A percentile compares a stretch with the other conserved stretches of the same genome.
Evolutionary conservation across 2,888 invertebrate genomes (phyloP).

Genomic region (Silvanus unidentatus): DNA sequence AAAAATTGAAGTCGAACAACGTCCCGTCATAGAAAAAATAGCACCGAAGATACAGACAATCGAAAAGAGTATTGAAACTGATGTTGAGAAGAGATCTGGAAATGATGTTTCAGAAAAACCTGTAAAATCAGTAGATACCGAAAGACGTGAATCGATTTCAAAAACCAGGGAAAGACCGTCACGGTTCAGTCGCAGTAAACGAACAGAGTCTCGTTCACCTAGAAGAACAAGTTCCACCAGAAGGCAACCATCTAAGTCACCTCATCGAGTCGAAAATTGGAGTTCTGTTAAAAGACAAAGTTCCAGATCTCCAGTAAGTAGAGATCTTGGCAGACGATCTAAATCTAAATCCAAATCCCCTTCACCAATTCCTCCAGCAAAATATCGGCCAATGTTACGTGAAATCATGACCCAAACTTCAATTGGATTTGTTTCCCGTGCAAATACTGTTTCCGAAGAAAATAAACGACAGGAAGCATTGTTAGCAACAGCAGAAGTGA

Average conservation of each 20-base stretch:
- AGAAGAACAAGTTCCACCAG: conserved; percentile 14
- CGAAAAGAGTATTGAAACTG: neutral
- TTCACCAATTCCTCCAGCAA: conserved; percentile 27
- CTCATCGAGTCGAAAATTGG: conserved; percentile 23
- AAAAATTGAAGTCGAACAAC: neutral
- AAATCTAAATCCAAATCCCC: conserved; percentile 23
- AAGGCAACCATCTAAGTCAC: conserved; percentile 20
- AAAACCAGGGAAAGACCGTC: neutral
- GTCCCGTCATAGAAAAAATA: neutral
- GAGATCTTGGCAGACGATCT: conserved; percentile 5
- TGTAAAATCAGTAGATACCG: neutral
- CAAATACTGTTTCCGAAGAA: conserved; percentile 23
- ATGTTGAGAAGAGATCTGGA: neutral
- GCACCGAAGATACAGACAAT: neutral
- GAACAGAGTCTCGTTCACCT: conserved; percentile 20
- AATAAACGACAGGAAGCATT: conserved; percentile 50
- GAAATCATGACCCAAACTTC: conserved; percentile 44
- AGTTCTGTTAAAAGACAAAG: conserved; percentile 13
- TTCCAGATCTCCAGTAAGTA: conserved; percentile 19
- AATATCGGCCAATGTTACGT: conserved; percentile 32
- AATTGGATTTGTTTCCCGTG: conserved; percentile 38
- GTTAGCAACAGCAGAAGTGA: conserved; percentile 58
- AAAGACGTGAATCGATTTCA: neutral
- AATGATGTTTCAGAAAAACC: neutral
- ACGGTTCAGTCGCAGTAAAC: conserved; percentile 9